phyloP scores from a whole-genome alignment of 2,797 vertebrate species.

The Podargus strigoides region DNA sequence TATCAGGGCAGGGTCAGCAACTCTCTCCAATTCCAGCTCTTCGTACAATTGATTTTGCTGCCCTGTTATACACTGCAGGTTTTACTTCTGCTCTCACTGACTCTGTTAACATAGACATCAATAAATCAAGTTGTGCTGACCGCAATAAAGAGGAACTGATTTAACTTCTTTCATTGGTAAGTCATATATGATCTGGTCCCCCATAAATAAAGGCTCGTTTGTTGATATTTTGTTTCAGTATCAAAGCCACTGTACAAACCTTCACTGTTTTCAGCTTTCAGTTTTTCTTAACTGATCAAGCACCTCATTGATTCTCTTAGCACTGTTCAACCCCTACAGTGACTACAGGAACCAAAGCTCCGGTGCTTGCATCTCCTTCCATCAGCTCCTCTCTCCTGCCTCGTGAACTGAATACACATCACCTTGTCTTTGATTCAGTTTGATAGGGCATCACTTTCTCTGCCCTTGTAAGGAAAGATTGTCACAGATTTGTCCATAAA shows the following conservation, averaged over 20 bases:
- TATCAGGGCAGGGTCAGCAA: background rate
- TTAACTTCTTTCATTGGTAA: background rate
- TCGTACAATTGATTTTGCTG: background rate
- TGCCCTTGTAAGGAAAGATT: background rate
- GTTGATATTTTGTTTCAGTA: background rate
- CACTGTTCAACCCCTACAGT: background rate
- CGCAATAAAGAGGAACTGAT: background rate
- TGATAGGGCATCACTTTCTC: background rate
- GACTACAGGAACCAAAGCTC: background rate
- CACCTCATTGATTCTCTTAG: background rate
- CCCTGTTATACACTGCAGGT: background rate
- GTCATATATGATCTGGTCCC: background rate
- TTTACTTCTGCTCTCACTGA: background rate
- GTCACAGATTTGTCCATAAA: background rate
- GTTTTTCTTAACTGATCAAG: background rate
- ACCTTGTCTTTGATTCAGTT: background rate
- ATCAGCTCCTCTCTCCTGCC: background rate
- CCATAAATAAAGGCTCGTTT: background rate
- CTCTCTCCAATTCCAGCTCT: background rate
- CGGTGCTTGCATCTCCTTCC: background rate
- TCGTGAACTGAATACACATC: background rate
- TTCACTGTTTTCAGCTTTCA: background rate
- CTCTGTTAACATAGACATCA: background rate
- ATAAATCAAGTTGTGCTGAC: background rate
- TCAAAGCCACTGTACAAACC: background rate